Percentiles rank a stretch among this genome's conserved stretches.
Conservation (phyloP, 2,113 vertebrate genomes). For the Trematomus loennbergii region DNA sequence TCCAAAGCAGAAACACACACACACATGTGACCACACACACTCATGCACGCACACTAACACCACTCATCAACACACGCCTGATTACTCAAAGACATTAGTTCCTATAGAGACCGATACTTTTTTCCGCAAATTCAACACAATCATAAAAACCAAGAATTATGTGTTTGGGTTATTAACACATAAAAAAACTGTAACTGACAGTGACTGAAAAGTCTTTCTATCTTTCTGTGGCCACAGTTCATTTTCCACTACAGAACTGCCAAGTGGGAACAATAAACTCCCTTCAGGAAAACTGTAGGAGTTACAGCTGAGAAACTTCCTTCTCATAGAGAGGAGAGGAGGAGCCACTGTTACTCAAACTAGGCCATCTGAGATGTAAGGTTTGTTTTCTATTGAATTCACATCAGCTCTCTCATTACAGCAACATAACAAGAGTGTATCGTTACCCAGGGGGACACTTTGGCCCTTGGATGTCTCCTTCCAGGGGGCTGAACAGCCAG, state of each 20-base stretch:
- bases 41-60: constrained; percentile 15
- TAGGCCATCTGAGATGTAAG: background rate
- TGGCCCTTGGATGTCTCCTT: constrained; percentile 28
- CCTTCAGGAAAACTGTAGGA: constrained; percentile 27
- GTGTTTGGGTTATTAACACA: constrained; percentile 35
- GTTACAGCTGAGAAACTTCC: constrained; percentile 12
- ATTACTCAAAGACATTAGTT: constrained; percentile 54
- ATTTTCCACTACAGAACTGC: background rate
- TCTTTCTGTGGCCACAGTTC: constrained; percentile 10
- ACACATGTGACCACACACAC: constrained; percentile 22
- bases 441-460: constrained; percentile 91
- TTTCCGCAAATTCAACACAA: constrained; percentile 2
- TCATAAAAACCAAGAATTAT: constrained; percentile 8
- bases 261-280: constrained; percentile 27
- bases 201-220: background rate
- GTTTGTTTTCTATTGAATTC: background rate
- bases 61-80: constrained; percentile 43
- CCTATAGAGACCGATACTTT: constrained; percentile 36
- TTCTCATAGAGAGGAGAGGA: background rate
- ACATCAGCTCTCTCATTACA: constrained; percentile 11
- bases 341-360: background rate
- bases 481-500: constrained; percentile 76
- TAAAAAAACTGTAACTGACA: constrained; percentile 14
- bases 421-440: constrained; percentile 15
- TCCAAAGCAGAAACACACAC: constrained; percentile 42